phyloP scores from a whole-genome alignment of 2,797 vertebrate genomes.

The Pipistrellus kuhlii region DNA sequence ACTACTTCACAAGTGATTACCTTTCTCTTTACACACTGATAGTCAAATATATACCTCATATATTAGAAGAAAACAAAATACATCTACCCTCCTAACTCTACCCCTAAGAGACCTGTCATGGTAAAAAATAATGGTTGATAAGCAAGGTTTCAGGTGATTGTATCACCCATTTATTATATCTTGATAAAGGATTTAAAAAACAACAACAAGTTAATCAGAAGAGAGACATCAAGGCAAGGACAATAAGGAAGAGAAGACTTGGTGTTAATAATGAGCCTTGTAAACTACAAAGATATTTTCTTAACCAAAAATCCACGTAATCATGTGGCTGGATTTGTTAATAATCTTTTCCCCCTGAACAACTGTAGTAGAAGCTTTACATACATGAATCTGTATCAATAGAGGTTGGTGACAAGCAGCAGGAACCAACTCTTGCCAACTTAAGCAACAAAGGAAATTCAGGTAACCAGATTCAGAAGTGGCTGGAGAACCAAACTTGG shows the following conservation, averaged over 20 bases:
- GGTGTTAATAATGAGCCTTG: background rate
- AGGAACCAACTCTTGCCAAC: conserved; percentile 17
- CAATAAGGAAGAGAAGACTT: conserved; percentile 8
- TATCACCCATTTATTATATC: background rate
- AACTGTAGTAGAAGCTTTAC: background rate
- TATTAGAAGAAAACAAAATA: background rate
- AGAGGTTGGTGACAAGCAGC: background rate
- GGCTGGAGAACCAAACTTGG: background rate
- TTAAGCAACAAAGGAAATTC: background rate
- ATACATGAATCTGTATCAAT: background rate
- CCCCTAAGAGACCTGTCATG: background rate
- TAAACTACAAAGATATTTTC: conserved; percentile 27
- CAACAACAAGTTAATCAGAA: conserved; percentile 56
- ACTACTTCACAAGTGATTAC: background rate
- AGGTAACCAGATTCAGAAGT: conserved; percentile 17
- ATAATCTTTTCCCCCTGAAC: background rate
- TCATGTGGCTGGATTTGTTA: background rate
- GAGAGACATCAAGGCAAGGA: conserved; percentile 4
- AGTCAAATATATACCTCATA: background rate
- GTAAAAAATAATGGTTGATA: background rate
- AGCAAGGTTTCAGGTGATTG: background rate
- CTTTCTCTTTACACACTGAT: background rate
- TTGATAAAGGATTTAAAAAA: conserved; percentile 41
- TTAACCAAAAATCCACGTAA: background rate
- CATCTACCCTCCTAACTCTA: background rate